phyloP scores from a whole-genome alignment of 2,113 vertebrate species.

The Sylvia atricapilla region DNA sequence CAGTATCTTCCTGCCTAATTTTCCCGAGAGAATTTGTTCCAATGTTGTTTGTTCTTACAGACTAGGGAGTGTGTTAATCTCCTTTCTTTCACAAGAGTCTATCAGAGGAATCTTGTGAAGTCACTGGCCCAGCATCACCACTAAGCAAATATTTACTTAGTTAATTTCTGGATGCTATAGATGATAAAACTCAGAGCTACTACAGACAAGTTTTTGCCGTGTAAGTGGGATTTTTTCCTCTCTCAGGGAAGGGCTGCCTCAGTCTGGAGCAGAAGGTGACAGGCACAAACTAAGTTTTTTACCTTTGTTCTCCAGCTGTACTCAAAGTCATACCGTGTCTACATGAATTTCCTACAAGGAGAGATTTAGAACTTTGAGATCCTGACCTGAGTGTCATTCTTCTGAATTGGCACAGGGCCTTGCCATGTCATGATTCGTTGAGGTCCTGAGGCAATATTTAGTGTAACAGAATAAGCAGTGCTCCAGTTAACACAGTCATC shows the following conservation, averaged over 20 bases:
- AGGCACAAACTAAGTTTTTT: neutral
- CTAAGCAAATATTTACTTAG: neutral
- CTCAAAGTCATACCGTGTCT: neutral
- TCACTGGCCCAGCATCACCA: neutral
- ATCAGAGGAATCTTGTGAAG: neutral
- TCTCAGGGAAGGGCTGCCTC: neutral
- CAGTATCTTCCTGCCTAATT: neutral
- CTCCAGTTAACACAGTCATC: neutral
- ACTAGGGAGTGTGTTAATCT: neutral
- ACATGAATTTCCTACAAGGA: neutral
- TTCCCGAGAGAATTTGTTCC: neutral
- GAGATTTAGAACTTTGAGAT: neutral
- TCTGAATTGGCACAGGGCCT: neutral
- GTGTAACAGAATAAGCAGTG: constrained; percentile 23
- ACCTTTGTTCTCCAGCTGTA: neutral
- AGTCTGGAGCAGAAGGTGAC: neutral
- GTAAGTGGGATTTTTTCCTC: neutral
- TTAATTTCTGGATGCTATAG: neutral
- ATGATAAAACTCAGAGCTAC: neutral
- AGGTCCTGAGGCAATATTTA: constrained; percentile 28
- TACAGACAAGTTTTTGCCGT: neutral
- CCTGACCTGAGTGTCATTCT: neutral
- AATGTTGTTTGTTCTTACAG: neutral
- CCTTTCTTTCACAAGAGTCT: neutral
- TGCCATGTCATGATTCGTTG: neutral